phyloP scores from a whole-genome alignment of 2,888 invertebrate species.

The Neoitamus cyanurus region DNA sequence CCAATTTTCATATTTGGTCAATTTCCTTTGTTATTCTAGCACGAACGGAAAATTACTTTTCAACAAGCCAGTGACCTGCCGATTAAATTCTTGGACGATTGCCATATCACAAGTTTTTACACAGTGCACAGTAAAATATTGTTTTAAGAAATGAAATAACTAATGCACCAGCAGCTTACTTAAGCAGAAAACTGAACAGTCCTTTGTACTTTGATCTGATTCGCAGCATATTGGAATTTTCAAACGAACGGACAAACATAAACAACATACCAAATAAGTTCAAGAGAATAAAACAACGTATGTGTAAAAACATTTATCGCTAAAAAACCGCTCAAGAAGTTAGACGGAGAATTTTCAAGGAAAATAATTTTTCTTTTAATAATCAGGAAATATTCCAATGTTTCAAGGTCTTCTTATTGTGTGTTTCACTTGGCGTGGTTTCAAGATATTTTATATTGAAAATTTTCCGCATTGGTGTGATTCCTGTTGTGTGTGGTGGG shows the following conservation, averaged over 20 bases:
- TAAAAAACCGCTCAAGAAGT: not conserved
- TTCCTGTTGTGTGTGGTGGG: not conserved
- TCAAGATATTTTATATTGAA: not conserved
- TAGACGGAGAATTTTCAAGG: not conserved
- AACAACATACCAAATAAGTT: not conserved
- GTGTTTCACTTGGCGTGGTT: slow-evolving; percentile 8
- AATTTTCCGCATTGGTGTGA: not conserved
- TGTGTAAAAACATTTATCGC: not conserved
- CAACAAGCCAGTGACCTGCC: slow-evolving; percentile 17
- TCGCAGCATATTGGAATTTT: not conserved
- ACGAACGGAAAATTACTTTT: not conserved
- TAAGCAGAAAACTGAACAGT: not conserved
- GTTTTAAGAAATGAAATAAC: not conserved
- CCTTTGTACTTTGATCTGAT: not conserved
- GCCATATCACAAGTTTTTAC: not conserved
- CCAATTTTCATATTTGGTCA: slow-evolving; percentile 4
- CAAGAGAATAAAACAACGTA: not conserved
- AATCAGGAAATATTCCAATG: slow-evolving; percentile 23
- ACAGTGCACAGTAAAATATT: not conserved
- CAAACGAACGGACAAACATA: not conserved
- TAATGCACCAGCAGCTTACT: not conserved
- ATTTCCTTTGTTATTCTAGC: not conserved
- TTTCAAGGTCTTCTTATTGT: slow-evolving; percentile 30
- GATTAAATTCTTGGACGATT: not conserved
- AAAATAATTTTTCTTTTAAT: slow-evolving; percentile 7